These are phyloP conservation scores for Nymphicus hollandicus DNA, from an alignment of 2,113 vertebrate species.

Conservation along the genomic window DNA sequence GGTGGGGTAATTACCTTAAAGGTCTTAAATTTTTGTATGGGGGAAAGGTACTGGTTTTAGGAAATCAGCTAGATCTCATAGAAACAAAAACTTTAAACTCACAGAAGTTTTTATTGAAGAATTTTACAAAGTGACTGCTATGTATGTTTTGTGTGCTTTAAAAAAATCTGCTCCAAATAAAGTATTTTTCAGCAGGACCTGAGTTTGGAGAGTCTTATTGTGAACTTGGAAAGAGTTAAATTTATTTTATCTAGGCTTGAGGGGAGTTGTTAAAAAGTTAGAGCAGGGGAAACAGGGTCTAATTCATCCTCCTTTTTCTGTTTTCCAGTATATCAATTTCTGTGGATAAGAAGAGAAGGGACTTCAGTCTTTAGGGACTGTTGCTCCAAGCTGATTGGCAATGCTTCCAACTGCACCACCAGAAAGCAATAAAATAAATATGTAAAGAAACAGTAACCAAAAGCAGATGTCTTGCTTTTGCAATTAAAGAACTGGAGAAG, in stretches of 20 bases:
- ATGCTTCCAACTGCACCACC: not conserved
- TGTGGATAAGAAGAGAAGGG: not conserved
- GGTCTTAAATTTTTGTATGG: not conserved
- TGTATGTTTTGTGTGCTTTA: not conserved
- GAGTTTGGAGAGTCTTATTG: not conserved
- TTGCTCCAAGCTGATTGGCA: not conserved
- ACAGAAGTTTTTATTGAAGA: not conserved
- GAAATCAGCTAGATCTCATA: not conserved
- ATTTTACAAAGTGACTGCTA: not conserved
- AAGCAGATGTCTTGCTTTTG: constrained; percentile 53
- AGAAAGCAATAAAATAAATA: constrained; percentile 45
- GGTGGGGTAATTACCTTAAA: not conserved
- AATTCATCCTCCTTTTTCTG: constrained; percentile 2
- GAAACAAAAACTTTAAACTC: not conserved
- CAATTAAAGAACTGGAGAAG: constrained; percentile 12
- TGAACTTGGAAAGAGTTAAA: constrained; percentile 1
- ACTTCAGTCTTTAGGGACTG: not conserved
- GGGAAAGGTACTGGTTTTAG: not conserved
- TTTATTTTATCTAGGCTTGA: constrained; percentile 39
- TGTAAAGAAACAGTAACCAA: constrained; percentile 10
- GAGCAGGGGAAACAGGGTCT: not conserved
- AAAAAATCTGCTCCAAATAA: not conserved
- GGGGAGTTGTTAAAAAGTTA: not conserved
- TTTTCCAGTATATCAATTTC: constrained; percentile 12
- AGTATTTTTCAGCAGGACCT: not conserved